Evolutionary conservation across 2,888 invertebrate species (phyloP), one percentile per base, ranked within the genome.

Genomic region (Mamestra brassicae): DNA sequence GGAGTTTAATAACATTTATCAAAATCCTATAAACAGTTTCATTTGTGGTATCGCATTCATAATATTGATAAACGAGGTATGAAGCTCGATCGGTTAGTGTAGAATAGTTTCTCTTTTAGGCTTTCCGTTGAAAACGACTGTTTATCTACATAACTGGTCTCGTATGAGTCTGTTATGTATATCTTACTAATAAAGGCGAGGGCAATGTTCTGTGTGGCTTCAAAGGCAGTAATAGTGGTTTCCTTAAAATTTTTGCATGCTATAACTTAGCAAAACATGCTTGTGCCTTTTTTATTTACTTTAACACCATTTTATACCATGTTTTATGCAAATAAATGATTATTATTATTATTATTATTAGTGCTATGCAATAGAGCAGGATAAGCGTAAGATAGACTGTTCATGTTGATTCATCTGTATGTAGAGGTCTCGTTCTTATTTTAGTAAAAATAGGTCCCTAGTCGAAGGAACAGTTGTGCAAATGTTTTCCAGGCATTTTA

Each of bases 1-100:
- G 71, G 65, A 63, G 64, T 52, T 85, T 83, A 83, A 84, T 86
- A 81, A 80, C 84, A 83, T 85, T 85, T 82, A 87, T 87, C 86
- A 84, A 83, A 71, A 85, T 80, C 84, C 65, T 73, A 85, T 81
- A 85, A 80, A 84, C 67, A 71, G 81, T 83, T 84, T 69, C 63
- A 85, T 85, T 86, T 84, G 70, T 69, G 63, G 74, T 74, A 69
- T 69, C 52, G 71, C 78, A 84, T 84, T 76, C 72, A 68, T 71
- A 77, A 80, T 72, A 76, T 61, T 78, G 80, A 85, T 85, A 71
- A 82, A 85, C 72, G 85, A 84, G 75, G 63, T 62, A 75, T 64
- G 79, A 73, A 84, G 71, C 76, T 69, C 52, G 60, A 70, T 50
- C 45, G 42, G 71, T 74, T 74, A 52, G 52, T 62, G 52, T 10